Percentiles rank a stretch among this genome's conserved stretches.
Evolutionary conservation across 2,888 invertebrate species (phyloP).

Genomic region (Pycnomerus fuliginosus): DNA sequence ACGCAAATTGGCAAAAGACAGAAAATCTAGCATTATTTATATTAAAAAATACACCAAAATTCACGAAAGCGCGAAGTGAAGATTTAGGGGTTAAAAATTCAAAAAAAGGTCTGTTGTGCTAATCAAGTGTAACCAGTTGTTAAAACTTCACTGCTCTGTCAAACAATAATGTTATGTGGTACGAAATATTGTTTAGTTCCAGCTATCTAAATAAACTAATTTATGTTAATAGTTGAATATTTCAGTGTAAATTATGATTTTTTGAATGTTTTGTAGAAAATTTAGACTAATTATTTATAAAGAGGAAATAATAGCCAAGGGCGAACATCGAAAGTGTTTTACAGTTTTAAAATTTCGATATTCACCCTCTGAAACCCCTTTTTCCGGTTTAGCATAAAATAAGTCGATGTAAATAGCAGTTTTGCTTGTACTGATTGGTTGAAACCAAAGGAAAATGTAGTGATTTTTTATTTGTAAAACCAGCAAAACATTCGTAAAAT

Average conservation of each 20-base stretch:
- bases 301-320: constrained; percentile 3
- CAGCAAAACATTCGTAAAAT: too few species aligned
- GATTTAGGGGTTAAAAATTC: too few species aligned
- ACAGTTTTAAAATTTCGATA: too few species aligned
- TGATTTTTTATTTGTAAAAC: constrained; percentile 7
- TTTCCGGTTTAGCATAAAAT: constrained; percentile 8
- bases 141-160: constrained; percentile 20
- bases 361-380: too few species aligned
- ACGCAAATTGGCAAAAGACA: constrained; percentile 33
- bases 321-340: too few species aligned
- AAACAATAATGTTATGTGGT: constrained; percentile 19
- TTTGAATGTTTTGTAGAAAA: constrained; percentile 20
- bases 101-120: background rate
- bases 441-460: constrained; percentile 6
- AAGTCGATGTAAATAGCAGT: constrained; percentile 18
- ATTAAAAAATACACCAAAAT: constrained; percentile 28
- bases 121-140: constrained; percentile 16
- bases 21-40: constrained; percentile 32
- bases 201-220: too few species aligned
- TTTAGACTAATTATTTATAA: constrained; percentile 15
- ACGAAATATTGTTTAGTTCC: constrained; percentile 7
- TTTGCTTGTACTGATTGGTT: constrained; percentile 19
- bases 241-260: constrained; percentile 19
- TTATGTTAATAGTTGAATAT: too few species aligned
- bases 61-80: constrained; percentile 17